Conservation (phyloP, 2,113 vertebrate genomes). For the Oreocharis arfaki region DNA sequence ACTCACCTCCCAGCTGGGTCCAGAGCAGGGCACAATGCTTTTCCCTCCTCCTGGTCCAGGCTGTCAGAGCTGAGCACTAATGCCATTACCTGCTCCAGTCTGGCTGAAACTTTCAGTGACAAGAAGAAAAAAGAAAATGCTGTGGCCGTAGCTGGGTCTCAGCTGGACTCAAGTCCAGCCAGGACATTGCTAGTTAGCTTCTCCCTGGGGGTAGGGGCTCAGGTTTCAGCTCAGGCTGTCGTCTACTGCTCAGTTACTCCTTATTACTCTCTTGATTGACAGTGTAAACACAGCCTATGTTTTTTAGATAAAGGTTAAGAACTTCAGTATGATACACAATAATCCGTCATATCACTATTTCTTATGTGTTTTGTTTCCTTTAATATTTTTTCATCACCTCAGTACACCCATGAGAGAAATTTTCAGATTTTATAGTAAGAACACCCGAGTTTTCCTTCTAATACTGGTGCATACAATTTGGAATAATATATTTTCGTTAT, state of each 20-base stretch:
- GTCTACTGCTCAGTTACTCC: not conserved
- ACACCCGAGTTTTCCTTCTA: not conserved
- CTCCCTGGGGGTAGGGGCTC: not conserved
- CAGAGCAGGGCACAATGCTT: not conserved
- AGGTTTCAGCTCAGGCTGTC: not conserved
- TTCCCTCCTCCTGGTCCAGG: not conserved
- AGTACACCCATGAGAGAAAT: not conserved
- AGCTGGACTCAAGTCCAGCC: not conserved
- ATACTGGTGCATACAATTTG: not conserved
- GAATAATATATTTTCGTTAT: not conserved
- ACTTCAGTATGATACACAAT: not conserved
- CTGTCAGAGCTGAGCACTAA: not conserved
- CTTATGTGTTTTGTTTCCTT: not conserved
- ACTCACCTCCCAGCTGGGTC: not conserved
- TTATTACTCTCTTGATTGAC: not conserved
- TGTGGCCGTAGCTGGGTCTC: not conserved
- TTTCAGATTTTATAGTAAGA: not conserved
- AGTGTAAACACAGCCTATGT: not conserved
- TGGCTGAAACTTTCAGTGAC: not conserved
- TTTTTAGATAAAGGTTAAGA: not conserved
- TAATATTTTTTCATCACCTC: not conserved
- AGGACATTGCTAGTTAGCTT: not conserved
- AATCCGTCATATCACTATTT: not conserved
- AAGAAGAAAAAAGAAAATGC: not conserved
- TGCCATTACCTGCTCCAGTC: not conserved